phyloP scores from a whole-genome alignment of 2,113 vertebrate genomes.

The Ariopsis seemanni region DNA sequence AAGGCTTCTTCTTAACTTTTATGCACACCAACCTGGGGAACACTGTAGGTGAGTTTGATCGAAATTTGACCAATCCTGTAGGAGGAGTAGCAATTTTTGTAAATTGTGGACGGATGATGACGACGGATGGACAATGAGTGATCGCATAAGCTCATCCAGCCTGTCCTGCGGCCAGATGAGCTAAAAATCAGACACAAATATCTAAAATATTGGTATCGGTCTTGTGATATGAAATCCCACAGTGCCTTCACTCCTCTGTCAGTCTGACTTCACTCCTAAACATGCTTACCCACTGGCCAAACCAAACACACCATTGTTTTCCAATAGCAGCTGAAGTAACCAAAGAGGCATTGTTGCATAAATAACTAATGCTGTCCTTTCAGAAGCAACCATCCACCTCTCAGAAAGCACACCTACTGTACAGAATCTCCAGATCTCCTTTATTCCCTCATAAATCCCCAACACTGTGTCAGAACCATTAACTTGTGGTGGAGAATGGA shows the following conservation, averaged over 20 bases:
- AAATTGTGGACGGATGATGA: too few relatives aligned
- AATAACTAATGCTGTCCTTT: constrained; percentile 70
- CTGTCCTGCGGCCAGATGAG: too few relatives aligned
- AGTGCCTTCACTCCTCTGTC: constrained; percentile 8
- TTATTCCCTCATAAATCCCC: constrained; percentile 18
- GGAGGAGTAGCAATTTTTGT: too few relatives aligned
- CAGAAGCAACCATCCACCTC: constrained; percentile 59
- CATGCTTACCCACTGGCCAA: constrained; percentile 39
- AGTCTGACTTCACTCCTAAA: constrained; percentile 50
- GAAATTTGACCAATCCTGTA: too few relatives aligned
- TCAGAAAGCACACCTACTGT: constrained; percentile 59
- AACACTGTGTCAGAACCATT: constrained; percentile 36
- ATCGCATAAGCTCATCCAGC: too few relatives aligned
- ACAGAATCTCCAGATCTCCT: constrained; percentile 38
- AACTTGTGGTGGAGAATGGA: not conserved
- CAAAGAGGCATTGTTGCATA: constrained; percentile 59
- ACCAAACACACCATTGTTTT: constrained; percentile 55
- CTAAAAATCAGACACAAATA: not conserved
- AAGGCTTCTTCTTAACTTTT: too few relatives aligned
- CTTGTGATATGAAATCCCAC: constrained; percentile 31
- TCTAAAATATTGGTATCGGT: not conserved
- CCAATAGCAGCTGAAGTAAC: constrained; percentile 55
- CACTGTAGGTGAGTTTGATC: too few relatives aligned
- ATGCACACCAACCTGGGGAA: too few relatives aligned
- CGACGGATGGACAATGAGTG: too few relatives aligned